Percentiles rank a stretch among this genome's conserved stretches.
These are phyloP conservation scores for Lepus townsendii DNA, from an alignment of 2,797 vertebrate genomes.

Conservation along the genomic window DNA sequence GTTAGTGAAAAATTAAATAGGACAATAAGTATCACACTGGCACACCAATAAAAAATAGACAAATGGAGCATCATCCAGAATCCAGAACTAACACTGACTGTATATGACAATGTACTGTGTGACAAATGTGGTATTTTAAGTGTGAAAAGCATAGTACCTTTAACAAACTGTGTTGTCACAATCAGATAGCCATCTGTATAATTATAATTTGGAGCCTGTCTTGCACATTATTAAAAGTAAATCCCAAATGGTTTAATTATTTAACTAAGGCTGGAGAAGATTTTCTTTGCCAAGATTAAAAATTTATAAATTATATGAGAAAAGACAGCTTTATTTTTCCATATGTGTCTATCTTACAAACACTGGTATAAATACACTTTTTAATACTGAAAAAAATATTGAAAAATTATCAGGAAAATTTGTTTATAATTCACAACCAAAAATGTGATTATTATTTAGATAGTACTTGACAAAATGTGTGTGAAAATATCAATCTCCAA, in stretches of 20 bases:
- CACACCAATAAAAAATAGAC: not conserved
- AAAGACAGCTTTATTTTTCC: not conserved
- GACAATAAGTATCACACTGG: not conserved
- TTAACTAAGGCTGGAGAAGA: not conserved
- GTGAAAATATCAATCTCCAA: not conserved
- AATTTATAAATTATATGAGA: not conserved
- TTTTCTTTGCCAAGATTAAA: not conserved
- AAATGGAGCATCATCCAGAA: not conserved
- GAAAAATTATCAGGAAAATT: not conserved
- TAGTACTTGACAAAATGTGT: not conserved
- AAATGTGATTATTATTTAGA: not conserved
- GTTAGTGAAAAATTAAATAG: not conserved
- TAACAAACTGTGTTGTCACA: not conserved
- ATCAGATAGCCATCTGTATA: not conserved
- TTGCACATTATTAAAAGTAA: not conserved
- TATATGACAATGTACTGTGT: not conserved
- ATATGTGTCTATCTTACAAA: not conserved
- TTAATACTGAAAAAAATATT: not conserved
- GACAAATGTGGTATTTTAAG: not conserved
- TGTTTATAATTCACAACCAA: not conserved
- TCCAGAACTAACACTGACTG: not conserved
- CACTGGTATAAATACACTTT: too few species aligned
- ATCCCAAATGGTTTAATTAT: not conserved
- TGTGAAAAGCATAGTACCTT: not conserved
- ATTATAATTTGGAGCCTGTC: not conserved